phyloP scores from a whole-genome alignment of 2,113 vertebrate genomes.

The Bagarius yarrelli region DNA sequence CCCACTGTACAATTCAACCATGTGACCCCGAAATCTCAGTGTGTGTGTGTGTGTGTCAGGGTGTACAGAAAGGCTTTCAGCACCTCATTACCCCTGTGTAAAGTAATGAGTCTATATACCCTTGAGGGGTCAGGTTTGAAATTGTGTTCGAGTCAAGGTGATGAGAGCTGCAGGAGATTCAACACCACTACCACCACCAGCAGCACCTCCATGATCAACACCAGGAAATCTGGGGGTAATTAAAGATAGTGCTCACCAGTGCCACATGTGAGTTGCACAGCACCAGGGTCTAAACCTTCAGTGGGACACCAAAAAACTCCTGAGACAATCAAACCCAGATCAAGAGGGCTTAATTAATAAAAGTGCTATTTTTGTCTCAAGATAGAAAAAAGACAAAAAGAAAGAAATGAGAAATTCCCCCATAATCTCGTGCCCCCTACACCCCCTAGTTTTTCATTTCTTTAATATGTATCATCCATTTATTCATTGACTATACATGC shows the following conservation, averaged over 20 bases:
- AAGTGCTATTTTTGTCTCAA: too few relatives aligned
- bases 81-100: slow-evolving; percentile 33
- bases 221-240: background rate
- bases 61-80: slow-evolving; percentile 36
- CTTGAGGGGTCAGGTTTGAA: background rate
- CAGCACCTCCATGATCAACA: background rate
- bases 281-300: background rate
- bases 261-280: background rate
- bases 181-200: background rate
- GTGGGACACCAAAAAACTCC: too few relatives aligned
- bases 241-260: slow-evolving; percentile 3
- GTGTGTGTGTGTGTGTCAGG: slow-evolving; percentile 46
- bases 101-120: slow-evolving; percentile 22
- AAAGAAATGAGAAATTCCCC: too few relatives aligned
- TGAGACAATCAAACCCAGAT: too few relatives aligned
- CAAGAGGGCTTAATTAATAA: too few relatives aligned
- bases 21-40: slow-evolving; percentile 60
- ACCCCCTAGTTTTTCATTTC: too few relatives aligned
- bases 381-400: too few relatives aligned
- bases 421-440: too few relatives aligned
- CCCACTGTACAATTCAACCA: slow-evolving; percentile 44
- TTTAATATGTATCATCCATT: too few relatives aligned
- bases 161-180: slow-evolving; percentile 4
- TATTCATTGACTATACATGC: too few relatives aligned
- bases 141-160: background rate